Evolutionary conservation across 2,113 vertebrate species (phyloP), one percentile per base, ranked within the genome.

Genomic region (Sander lucioperca): DNA sequence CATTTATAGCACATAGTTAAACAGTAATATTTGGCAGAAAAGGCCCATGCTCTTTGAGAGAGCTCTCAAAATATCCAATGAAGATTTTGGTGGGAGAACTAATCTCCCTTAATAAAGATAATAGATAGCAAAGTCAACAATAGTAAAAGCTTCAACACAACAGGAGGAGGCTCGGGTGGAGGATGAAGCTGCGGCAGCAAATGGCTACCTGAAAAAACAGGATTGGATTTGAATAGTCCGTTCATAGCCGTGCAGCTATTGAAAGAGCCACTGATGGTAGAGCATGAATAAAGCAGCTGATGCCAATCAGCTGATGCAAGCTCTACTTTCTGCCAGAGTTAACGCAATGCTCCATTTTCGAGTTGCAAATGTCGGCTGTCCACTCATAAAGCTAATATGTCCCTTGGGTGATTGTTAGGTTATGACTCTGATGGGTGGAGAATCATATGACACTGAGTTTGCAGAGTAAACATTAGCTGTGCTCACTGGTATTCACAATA

Each of bases 1-100:
- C 39, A 86, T 84, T 80, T 77, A 84, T 77, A 74, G 69, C 27
- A 50, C 77, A 82, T 19, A 14, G 25, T 71, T 83, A 39, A 63
- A 16, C 68, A 39, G 74, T 81, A 74, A 73, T 74, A 76, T 71
- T 73, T 71, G 59, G 69, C 1, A 0, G 13, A 76, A 62, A 50
- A 61, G 18, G 25, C 27, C n/a, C 16, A 39, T 70, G 65, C 58
- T 82, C 59, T 86, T 79, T 70, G 33, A 82, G 48, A 67, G 68
- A 33, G 23, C 33, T 23, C 45, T 69, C 21, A 19, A 59, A 70
- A 48, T 68, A 68, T 50, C n/a, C n/a, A 33, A 57, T 72, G 19
- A 48, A 15, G 39, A n/a, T 59, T 80, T 18, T 33, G 3, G 33
- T 30, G 33, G 13, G 47, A 79, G 14, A 70, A 48, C 76, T 71